phyloP scores from a whole-genome alignment of 2,888 invertebrate genomes.

The Acanthopleura granulata region DNA sequence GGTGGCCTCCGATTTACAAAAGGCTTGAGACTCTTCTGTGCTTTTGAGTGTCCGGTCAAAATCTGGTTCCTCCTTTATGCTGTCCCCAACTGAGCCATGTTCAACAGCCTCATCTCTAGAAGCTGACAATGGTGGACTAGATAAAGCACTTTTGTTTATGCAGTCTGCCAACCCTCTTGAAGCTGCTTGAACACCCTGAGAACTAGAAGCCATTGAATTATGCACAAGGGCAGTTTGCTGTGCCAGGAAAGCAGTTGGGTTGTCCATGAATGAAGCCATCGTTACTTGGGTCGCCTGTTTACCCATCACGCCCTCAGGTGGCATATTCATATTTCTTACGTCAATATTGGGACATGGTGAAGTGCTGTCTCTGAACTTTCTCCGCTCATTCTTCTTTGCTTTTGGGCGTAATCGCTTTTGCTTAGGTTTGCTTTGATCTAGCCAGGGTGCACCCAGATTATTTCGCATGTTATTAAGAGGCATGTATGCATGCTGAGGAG shows the following conservation, averaged over 20 bases:
- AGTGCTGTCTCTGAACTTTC: conserved; percentile 45
- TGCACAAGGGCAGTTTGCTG: conserved; percentile 86
- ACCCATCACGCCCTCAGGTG: conserved; percentile 56
- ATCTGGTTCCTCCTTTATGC: not conserved
- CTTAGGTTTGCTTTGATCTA: conserved; percentile 30
- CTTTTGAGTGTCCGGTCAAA: too few species aligned
- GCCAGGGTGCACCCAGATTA: conserved; percentile 25
- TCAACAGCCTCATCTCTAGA: not conserved
- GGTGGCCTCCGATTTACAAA: too few species aligned
- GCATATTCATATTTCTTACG: conserved; percentile 72
- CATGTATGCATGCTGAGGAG: conserved; percentile 7
- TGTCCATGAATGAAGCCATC: conserved; percentile 84
- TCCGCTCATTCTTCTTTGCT: conserved; percentile 30
- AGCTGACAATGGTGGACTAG: not conserved
- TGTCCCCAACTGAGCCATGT: not conserved
- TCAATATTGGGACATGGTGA: conserved; percentile 76
- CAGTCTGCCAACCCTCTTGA: not conserved
- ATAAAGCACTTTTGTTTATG: conserved; percentile 17
- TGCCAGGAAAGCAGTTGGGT: conserved; percentile 90
- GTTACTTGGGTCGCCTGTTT: not conserved
- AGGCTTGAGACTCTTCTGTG: conserved; percentile 24
- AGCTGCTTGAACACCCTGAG: conserved; percentile 3
- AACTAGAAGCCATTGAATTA: conserved; percentile 36
- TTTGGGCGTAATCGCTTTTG: conserved; percentile 25
- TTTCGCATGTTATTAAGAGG: not conserved